Conservation (phyloP, 2,888 invertebrate species). For the Caenorhabditis wallacei region DNA sequence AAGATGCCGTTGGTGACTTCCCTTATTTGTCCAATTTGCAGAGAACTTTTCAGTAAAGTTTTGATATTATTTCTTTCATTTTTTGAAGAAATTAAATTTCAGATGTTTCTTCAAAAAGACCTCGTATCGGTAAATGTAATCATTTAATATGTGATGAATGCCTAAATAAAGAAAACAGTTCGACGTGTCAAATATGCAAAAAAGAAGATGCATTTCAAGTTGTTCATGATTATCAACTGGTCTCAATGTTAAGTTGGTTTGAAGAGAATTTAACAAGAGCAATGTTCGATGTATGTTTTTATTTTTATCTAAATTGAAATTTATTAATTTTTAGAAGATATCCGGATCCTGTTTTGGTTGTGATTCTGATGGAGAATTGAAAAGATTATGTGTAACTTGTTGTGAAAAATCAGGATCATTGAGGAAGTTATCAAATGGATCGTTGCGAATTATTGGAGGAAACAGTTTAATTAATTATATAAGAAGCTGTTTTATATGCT, state of each 20-base stretch:
- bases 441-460: neutral
- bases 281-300: too few species aligned
- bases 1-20: neutral
- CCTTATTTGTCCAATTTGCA: neutral
- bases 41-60: neutral
- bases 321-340: too few species aligned
- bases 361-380: too few species aligned
- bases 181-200: neutral
- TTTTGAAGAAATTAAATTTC: neutral
- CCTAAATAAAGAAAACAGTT: neutral
- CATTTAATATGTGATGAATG: constrained; percentile 2
- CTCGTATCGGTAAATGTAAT: neutral
- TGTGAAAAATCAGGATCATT: neutral
- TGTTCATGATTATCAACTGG: neutral
- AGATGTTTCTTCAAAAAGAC: neutral
- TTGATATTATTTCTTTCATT: neutral
- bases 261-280: neutral
- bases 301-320: too few species aligned
- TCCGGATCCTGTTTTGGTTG: too few species aligned
- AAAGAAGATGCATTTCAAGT: neutral
- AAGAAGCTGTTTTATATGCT: neutral
- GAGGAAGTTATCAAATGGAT: neutral
- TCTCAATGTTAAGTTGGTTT: neutral
- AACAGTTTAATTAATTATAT: neutral
- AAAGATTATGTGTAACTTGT: constrained; percentile 5